phyloP scores from a whole-genome alignment of 2,888 invertebrate species.

The Drosophila acutilabella region DNA sequence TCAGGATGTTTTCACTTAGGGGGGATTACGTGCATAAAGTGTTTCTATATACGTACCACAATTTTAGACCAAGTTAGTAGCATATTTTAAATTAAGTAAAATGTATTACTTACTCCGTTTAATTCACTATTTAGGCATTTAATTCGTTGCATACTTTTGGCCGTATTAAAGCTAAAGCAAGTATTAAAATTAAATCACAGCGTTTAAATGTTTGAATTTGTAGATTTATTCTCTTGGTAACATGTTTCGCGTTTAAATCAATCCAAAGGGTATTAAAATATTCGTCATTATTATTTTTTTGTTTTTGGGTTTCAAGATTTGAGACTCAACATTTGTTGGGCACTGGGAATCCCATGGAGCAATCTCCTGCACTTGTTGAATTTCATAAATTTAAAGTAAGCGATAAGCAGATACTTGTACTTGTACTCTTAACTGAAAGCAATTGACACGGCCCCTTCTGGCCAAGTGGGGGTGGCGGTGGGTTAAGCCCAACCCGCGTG shows the following conservation, averaged over 20 bases:
- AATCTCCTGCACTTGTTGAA: constrained; percentile 15
- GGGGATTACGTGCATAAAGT: not conserved
- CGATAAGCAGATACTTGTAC: not conserved
- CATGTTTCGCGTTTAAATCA: constrained; percentile 2
- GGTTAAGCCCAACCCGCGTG: constrained; percentile 62
- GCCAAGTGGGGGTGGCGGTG: not conserved
- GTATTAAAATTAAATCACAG: not conserved
- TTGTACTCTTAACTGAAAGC: not conserved
- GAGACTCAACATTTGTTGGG: not conserved
- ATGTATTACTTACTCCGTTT: not conserved
- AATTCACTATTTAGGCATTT: no score
- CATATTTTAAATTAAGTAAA: not conserved
- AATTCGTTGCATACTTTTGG: no score
- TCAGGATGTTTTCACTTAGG: not conserved
- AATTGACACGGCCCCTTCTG: not conserved
- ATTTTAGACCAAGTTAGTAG: not conserved
- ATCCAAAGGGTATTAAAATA: not conserved
- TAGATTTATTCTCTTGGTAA: constrained; percentile 5
- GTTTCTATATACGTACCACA: not conserved
- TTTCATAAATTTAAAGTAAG: constrained; percentile 2
- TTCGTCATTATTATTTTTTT: not conserved
- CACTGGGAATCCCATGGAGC: not conserved
- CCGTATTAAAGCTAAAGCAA: no score
- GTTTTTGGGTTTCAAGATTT: constrained; percentile 15
- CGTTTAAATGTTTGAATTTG: not conserved